Evolutionary conservation across 2,113 vertebrate genomes (phyloP), one percentile per base, ranked within the genome.

Genomic region (Apteryx mantelli): DNA sequence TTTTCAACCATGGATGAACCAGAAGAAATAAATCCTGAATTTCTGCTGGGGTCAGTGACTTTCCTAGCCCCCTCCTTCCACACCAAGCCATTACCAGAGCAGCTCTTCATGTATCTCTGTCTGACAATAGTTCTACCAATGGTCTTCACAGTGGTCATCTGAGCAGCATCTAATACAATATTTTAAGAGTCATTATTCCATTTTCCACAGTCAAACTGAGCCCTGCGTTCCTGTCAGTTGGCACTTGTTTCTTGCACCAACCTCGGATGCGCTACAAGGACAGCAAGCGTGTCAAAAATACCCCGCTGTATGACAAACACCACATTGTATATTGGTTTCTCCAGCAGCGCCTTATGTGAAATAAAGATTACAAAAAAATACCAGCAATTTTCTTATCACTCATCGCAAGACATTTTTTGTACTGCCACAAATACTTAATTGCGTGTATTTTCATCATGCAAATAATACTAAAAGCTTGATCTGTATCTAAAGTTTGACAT

Each of bases 151-250:
- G 22, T 7, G n/a, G 13, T 53, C 80, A 82, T 5, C 48, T 2
- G 0, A 42, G 75, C 71, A 86, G 46, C 2, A 28, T 1, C 34
- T 25, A 5, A 68, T 4, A 4, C 0, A 17, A 63, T 4, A 25
- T 8, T 68, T 60, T 9, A 53, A 26, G 50, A 69, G 88, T 20
- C 66, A 7, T 13, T 36, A 17, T 40, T 38, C 60, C 76, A 36
- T 32, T 44, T 58, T 53, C 11, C 46, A 14, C 28, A 10, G 55
- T 18, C 38, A 52, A 86, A 46, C 16, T 52, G 42, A 84, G 36
- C 73, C 55, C 64, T 1, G 38, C 50, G n/a, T 21, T 64, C 53
- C 74, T 71, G 24, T 58, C 69, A 55, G 1, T 13, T 34, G 25
- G 76, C 22, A 26, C 58, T 82, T 89, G 36, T 28, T 26, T 11